phyloP scores from a whole-genome alignment of 2,888 invertebrate genomes.

The Therioaphis trifolii region DNA sequence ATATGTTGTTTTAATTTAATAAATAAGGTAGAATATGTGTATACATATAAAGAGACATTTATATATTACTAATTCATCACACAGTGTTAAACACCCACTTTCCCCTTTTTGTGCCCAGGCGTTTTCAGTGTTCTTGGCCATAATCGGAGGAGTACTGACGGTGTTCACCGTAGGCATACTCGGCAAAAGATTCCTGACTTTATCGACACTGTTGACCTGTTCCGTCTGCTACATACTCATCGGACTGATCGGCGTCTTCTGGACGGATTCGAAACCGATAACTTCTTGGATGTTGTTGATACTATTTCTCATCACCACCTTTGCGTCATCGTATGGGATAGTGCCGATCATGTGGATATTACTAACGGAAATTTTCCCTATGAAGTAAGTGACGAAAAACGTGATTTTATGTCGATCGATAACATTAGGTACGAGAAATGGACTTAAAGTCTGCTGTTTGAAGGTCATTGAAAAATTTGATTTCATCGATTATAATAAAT shows the following conservation, averaged over 20 bases:
- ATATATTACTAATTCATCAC: neutral
- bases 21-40: too few relatives aligned
- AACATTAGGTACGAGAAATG: too few relatives aligned
- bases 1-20: too few relatives aligned
- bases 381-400: slow-evolving; percentile 35
- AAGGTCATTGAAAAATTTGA: too few relatives aligned
- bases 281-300: slow-evolving; percentile 32
- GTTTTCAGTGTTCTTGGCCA: slow-evolving; percentile 34
- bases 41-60: too few relatives aligned
- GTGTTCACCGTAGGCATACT: slow-evolving; percentile 36
- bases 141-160: slow-evolving; percentile 29
- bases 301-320: slow-evolving; percentile 33
- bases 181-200: slow-evolving; percentile 52
- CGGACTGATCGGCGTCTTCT: slow-evolving; percentile 35
- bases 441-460: too few relatives aligned
- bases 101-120: too few relatives aligned
- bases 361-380: slow-evolving; percentile 46
- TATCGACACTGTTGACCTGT: slow-evolving; percentile 25
- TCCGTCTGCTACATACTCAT: slow-evolving; percentile 42
- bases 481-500: too few relatives aligned
- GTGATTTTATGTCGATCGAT: too few relatives aligned
- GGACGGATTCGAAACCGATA: slow-evolving; percentile 5
- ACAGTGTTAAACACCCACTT: neutral
- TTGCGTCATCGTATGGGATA: slow-evolving; percentile 34
- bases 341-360: slow-evolving; percentile 48